phyloP scores from a whole-genome alignment of 2,888 invertebrate species.

The Plebejus anna region DNA sequence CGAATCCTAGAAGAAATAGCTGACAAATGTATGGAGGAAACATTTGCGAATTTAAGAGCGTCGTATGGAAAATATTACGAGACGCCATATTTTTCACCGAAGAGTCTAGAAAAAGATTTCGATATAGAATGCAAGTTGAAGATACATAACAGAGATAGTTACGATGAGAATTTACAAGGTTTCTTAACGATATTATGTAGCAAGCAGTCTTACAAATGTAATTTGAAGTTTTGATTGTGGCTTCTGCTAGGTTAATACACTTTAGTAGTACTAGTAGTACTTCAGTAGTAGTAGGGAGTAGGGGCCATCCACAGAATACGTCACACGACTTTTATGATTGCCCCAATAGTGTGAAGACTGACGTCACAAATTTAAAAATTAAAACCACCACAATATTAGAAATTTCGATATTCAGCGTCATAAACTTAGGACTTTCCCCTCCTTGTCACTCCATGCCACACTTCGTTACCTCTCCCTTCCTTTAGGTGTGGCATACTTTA shows the following conservation, averaged over 20 bases:
- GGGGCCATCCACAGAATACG: no score
- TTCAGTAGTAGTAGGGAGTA: no score
- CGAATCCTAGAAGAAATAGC: conserved; percentile 49
- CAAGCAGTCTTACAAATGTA: conserved; percentile 69
- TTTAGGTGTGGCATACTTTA: no score
- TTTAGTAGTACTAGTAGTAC: neutral
- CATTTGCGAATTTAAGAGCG: conserved; percentile 40
- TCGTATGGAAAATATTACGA: conserved; percentile 43
- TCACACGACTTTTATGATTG: no score
- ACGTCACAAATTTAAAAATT: no score
- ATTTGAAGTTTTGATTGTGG: conserved; percentile 24
- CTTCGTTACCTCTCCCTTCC: no score
- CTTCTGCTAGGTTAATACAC: neutral
- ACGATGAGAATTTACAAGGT: conserved; percentile 76
- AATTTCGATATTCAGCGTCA: no score
- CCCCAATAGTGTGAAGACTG: no score
- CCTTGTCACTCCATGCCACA: no score
- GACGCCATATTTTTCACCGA: conserved; percentile 55
- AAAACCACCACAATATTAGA: no score
- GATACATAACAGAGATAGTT: conserved; percentile 50
- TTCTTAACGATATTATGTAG: conserved; percentile 48
- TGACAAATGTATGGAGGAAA: conserved; percentile 39
- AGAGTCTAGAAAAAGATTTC: conserved; percentile 50
- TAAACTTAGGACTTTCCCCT: no score
- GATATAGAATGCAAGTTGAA: conserved; percentile 49